Base-by-base conservation (phyloP, 1,140 invertebrate species). In the Arctopsyche grandis region DNA sequence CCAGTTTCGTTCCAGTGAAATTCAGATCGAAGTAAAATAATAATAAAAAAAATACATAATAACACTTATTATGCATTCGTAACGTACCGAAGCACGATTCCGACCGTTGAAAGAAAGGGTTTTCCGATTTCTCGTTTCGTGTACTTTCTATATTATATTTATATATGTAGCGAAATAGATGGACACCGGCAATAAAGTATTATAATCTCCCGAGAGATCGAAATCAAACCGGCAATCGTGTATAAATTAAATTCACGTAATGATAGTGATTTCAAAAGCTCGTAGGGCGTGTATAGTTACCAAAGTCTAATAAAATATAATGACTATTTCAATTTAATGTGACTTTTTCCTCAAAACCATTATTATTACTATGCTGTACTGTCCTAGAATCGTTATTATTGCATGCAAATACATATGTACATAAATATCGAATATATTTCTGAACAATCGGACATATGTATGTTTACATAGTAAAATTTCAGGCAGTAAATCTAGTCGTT, bases 21-120 rank as follows among this genome's bases (percentile, higher is more conserved):
- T 52, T 52, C 48, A 38, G 48, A 52, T 52, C 48, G 48, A 52
- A 52, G n/a, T n/a, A n/a, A 52, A 52, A 52, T 52, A 52, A 16
- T 1, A 52, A 52, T 52, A 52, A 5, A 52, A 5, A 52, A 52
- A 1, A 52, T 52, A 52, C 16, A 52, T 52, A 52, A 52, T 52
- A 52, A 52, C 12, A 14, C 10, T 52, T 52, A 52, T 52, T 52
- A 52, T 52, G 4, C 16, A 52, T 52, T 52, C 48, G 48, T 52
- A 52, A 52, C 12, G 48, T 14, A 52, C 16, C 48, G 48, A 52
- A 52, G 48, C 48, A 52, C 48, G 48, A 52, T 16, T 52, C 16
- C 10, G 48, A 1, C 48, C 10, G 16, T 5, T 1, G 48, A 16
- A 16, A 52, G 16, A 52, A 52, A 52, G 48, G 48, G 48, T 38